Evolutionary conservation across 2,113 vertebrate genomes (phyloP).

Genomic region (Pituophis catenifer): DNA sequence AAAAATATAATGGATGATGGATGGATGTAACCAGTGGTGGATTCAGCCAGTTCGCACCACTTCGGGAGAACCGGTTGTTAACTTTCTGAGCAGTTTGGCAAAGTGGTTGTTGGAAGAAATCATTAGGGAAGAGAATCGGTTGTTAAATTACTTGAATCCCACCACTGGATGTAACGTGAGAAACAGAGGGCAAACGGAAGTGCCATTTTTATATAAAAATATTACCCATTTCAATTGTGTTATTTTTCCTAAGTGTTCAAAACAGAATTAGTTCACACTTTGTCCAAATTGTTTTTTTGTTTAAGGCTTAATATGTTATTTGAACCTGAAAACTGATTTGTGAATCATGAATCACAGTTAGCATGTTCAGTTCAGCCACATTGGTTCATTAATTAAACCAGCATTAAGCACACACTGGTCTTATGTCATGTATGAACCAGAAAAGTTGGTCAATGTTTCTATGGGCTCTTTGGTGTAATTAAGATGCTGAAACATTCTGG

Average conservation of each 20-base stretch:
- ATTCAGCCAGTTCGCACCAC: no score
- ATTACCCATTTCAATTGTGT: neutral
- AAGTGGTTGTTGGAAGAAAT: no score
- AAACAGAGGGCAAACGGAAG: neutral
- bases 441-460: neutral
- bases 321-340: neutral
- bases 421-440: neutral
- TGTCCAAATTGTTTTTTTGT: neutral
- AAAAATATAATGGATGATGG: neutral
- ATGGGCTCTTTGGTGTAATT: neutral
- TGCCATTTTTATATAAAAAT: neutral
- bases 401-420: neutral
- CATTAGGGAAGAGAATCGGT: no score
- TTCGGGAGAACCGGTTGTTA: no score
- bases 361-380: neutral
- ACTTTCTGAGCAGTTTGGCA: no score
- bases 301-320: neutral
- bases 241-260: neutral
- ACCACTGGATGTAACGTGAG: neutral
- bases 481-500: neutral
- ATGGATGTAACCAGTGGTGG: neutral
- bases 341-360: neutral
- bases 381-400: neutral
- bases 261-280: neutral
- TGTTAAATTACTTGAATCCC: no score